Base-by-base conservation (phyloP, 2,797 vertebrate species). In the Ptychadena robeensis region DNA sequence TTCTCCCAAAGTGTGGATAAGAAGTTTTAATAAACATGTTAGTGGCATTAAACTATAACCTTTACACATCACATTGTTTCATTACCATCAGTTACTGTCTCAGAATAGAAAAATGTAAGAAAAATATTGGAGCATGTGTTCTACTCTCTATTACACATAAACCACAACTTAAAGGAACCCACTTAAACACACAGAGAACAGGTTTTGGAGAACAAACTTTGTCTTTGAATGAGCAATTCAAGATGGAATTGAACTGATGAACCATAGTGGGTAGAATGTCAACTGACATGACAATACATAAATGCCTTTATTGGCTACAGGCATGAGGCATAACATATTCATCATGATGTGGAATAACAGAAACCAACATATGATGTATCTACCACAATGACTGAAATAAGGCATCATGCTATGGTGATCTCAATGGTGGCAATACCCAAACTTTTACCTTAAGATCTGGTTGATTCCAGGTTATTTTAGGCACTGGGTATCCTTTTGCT, bases 391-490 rank as follows among this genome's bases (percentile, higher is more conserved):
- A 59, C 53, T 74, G 14, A 44, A 48, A 35, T 28, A 12, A 5
- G 34, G 25, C 38, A 28, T 9, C 1, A 25, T 25, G 27, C 35
- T 4, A 69, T 28, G 12, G n/a, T 14, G 65, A 67, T 35, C 7
- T 34, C 32, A 53, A 18, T 53, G 44, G 5, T 22, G 44, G 44
- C 44, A 35, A 9, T 9, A 9, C n/a, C 12, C 5, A 69, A n/a
- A 14, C 15, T 9, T 30, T 68, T 44, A 97, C 96, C 88, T 93
- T 86, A 88, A 92, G 91, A 4, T 94, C 95, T 71, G 89, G 44
- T 4, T 93, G 92, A 75, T 57, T 95, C 96, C 96, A 97, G 81
- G 37, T 93, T 80, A 97, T 93, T 89, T 94, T 92, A 35, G 96
- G 95, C 32, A 86, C 64, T 0, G 96, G 96, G 73, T 86, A 82